Percentiles rank a stretch among this genome's conserved stretches.
These are phyloP conservation scores for Beroe forskalii DNA, from an alignment of 37 sponge, comb jelly and placozoan species.

Conservation along the genomic window DNA sequence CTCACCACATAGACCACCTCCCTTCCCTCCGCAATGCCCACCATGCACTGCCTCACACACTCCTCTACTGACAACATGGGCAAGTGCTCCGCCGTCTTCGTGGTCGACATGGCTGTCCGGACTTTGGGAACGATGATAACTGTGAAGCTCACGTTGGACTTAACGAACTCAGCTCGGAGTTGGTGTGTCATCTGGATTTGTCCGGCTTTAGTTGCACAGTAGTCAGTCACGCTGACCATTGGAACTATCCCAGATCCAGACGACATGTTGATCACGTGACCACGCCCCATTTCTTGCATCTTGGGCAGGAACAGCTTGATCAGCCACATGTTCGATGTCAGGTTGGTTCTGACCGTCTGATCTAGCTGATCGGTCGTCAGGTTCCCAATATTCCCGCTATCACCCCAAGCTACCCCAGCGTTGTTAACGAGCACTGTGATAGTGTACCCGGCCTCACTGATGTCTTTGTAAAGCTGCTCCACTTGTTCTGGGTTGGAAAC, in stretches of 20 bases:
- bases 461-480: background rate
- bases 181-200: background rate
- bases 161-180: background rate
- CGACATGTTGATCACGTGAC: background rate
- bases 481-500: background rate
- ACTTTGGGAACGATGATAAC: background rate
- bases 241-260: background rate
- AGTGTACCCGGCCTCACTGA: background rate
- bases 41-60: background rate
- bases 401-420: background rate
- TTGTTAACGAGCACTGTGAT: conserved; percentile 6
- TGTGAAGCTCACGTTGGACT: background rate
- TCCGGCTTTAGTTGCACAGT: background rate
- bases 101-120: background rate
- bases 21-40: background rate
- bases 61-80: background rate
- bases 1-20: background rate
- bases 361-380: background rate
- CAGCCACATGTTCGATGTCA: background rate
- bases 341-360: background rate
- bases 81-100: background rate
- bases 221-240: background rate
- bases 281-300: background rate
- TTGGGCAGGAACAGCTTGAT: background rate
- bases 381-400: background rate